Evolutionary conservation across 2,888 invertebrate genomes (phyloP).

Genomic region (Noctua fimbriata): DNA sequence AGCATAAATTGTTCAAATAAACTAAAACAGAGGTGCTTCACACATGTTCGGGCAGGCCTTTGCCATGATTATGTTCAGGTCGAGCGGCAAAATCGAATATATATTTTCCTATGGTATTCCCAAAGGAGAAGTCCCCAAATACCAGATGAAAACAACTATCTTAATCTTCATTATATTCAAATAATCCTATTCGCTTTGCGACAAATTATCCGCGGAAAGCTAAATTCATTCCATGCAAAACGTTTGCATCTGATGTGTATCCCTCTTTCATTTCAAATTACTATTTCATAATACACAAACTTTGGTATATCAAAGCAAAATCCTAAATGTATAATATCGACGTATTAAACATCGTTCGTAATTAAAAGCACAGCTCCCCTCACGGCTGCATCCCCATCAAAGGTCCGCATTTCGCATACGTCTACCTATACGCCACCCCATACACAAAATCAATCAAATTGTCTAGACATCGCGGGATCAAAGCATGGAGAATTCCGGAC

Average conservation of each 20-base stretch:
- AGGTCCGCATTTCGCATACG: background rate
- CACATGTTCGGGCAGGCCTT: background rate
- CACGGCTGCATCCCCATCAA: background rate
- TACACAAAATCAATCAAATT: conserved; percentile 44
- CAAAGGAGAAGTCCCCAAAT: background rate
- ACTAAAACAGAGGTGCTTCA: background rate
- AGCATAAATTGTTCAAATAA: background rate
- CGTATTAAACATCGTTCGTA: background rate
- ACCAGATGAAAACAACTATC: background rate
- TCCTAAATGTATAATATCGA: background rate
- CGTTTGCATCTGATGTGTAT: background rate
- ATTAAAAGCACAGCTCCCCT: conserved; percentile 22
- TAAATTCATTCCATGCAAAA: conserved; percentile 4
- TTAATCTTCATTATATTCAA: conserved; percentile 3
- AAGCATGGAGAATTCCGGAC: conserved; percentile 13
- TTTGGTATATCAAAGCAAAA: conserved; percentile 2
- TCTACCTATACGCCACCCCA: background rate
- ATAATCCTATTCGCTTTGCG: conserved; percentile 28
- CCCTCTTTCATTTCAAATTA: background rate
- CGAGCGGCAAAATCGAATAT: background rate
- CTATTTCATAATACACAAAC: background rate
- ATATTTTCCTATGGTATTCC: background rate
- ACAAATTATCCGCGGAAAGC: background rate
- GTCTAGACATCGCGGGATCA: conserved; percentile 44
- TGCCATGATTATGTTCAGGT: background rate